Conservation (phyloP, 2,797 vertebrate genomes). For the Cirrhinus molitorella region DNA sequence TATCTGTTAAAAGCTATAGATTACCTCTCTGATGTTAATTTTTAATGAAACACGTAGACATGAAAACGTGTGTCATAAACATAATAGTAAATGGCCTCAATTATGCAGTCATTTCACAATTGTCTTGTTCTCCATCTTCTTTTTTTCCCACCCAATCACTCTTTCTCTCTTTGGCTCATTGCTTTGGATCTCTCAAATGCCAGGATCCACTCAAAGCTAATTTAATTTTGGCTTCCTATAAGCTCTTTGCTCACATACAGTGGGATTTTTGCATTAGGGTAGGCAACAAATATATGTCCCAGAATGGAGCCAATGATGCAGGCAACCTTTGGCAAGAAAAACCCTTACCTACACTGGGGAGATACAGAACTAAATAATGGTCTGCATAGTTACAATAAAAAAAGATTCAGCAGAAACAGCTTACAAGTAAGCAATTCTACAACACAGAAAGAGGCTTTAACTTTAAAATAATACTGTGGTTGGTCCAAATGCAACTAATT, state of each 20-base stretch:
- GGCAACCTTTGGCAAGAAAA: slow-evolving; percentile 30
- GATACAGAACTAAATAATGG: slow-evolving; percentile 15
- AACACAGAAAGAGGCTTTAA: neutral
- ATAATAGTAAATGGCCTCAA: neutral
- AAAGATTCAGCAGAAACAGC: slow-evolving; percentile 23
- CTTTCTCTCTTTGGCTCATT: slow-evolving; percentile 1
- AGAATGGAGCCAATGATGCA: slow-evolving; percentile 22
- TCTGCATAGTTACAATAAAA: neutral
- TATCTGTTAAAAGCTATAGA: neutral
- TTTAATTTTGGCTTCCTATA: slow-evolving; percentile 57
- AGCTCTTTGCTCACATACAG: slow-evolving; percentile 44
- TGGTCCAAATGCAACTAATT: neutral
- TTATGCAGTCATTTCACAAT: neutral
- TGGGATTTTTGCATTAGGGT: slow-evolving; percentile 40
- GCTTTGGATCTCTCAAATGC: slow-evolving; percentile 53
- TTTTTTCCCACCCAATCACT: neutral
- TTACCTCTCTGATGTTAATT: neutral
- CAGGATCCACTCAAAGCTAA: slow-evolving; percentile 61
- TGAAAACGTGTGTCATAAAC: neutral
- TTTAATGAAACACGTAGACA: neutral
- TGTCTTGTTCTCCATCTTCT: slow-evolving; percentile 5
- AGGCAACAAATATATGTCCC: slow-evolving; percentile 37
- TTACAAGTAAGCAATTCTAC: neutral
- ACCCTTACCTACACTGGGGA: neutral
- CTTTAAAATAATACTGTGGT: neutral